phyloP scores from a whole-genome alignment of 1,140 invertebrate species.

The Lordiphosa mommai region DNA sequence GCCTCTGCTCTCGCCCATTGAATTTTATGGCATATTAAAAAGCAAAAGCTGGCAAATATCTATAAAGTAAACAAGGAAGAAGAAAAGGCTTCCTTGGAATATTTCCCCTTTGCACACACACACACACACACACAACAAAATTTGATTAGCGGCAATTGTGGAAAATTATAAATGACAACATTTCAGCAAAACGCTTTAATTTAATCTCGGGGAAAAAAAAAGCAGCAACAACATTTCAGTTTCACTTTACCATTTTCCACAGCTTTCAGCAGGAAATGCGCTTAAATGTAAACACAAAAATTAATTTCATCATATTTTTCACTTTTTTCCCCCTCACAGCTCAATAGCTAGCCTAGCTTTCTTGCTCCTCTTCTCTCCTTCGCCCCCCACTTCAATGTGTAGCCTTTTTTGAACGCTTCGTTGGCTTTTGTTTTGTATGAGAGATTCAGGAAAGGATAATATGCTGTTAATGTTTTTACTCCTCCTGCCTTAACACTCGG shows the following conservation, averaged over 20 bases:
- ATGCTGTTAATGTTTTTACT: slow-evolving; percentile 65
- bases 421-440: slow-evolving; percentile 65
- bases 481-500: background rate
- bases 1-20: slow-evolving; percentile 20
- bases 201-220: slow-evolving; percentile 48
- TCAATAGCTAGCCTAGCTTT: slow-evolving; percentile 32
- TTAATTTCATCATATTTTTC: slow-evolving; percentile 76
- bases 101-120: slow-evolving; percentile 19
- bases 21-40: slow-evolving; percentile 70
- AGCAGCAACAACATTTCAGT: slow-evolving; percentile 37
- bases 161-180: slow-evolving; percentile 75
- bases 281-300: slow-evolving; percentile 69
- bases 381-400: slow-evolving; percentile 22
- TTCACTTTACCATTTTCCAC: slow-evolving; percentile 22
- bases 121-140: slow-evolving; percentile 22
- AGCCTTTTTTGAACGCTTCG: slow-evolving; percentile 54
- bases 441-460: slow-evolving; percentile 53
- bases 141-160: slow-evolving; percentile 75
- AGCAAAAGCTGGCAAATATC: slow-evolving; percentile 29
- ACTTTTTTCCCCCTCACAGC: slow-evolving; percentile 49
- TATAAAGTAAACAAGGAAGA: slow-evolving; percentile 12
- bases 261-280: slow-evolving; percentile 47
- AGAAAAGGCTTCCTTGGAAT: slow-evolving; percentile 18
- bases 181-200: slow-evolving; percentile 68
- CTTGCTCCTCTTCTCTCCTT: slow-evolving; percentile 9